Evolutionary conservation across 2,888 invertebrate genomes (phyloP), one percentile per base, ranked within the genome.

Genomic region (Lacanobia oleracea): DNA sequence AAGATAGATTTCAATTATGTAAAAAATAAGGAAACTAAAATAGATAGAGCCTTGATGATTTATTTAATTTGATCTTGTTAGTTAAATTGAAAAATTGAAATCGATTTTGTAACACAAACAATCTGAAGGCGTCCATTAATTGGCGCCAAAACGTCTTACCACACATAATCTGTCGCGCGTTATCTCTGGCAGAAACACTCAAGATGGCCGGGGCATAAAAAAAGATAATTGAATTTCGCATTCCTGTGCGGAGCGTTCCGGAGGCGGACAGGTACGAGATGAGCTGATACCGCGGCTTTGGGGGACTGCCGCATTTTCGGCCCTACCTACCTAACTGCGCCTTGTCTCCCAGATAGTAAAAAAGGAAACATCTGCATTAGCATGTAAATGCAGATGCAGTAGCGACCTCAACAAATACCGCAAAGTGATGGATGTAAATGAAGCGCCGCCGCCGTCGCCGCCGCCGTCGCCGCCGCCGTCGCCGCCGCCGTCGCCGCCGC

Each of bases 221-320:
- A 89, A 87, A 86, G 79, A 77, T 86, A 86, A 87, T 86, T 86
- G 83, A 85, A 87, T 88, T 87, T 87, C 73, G 87, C 85, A 86
- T 87, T 84, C 82, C 83, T 83, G 79, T 74, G 79, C 75, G 72
- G 73, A 69, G 45, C 77, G 83, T 77, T 76, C 75, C 82, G 76
- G 59, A 40, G 40, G 7, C 59, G 59, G 73, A 75, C 85, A 87
- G 87, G 85, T 85, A 82, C 60, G 57, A 66, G 73, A 73, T 76
- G 74, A 60, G 54, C 70, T 64, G 75, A 79, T 74, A 77, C 53
- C 62, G 59, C 57, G 50, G 59, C 66, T 61, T 70, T 71, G 60
- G 45, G 68, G 72, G 72, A 78, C 72, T 69, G 75, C 67, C 75
- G 77, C 77, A 75, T 81, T 83, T 72, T 77, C 51, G 61, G n/a